Percentiles rank a stretch among this genome's conserved stretches.
These are phyloP conservation scores for Mythimna vitellina DNA, from an alignment of 2,888 invertebrate genomes.

Conservation along the genomic window DNA sequence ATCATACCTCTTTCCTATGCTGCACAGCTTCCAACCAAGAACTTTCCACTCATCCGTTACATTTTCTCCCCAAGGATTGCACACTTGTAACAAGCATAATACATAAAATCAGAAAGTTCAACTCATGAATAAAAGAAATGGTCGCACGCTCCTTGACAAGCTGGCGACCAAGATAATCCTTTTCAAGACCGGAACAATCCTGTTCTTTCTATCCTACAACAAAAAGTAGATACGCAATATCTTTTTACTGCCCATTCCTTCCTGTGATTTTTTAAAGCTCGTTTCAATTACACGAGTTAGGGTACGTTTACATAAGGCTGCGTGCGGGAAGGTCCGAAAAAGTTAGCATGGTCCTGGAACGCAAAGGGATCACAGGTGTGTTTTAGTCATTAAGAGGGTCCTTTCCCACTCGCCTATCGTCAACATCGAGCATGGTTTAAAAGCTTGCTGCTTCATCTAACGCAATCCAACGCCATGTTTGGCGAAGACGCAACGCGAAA, in stretches of 20 bases:
- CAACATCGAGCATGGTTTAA: no score
- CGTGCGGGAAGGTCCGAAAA: no score
- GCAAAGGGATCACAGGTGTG: no score
- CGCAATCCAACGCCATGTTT: no score
- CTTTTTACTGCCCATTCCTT: not conserved
- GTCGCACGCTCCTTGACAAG: slow-evolving; percentile 5
- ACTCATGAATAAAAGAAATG: slow-evolving; percentile 28
- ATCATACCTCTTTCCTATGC: not conserved
- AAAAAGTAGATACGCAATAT: not conserved
- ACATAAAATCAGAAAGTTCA: slow-evolving; percentile 8
- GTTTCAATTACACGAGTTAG: not conserved
- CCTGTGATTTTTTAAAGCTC: slow-evolving; percentile 7
- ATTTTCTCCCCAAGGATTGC: slow-evolving; percentile 13
- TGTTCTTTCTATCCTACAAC: not conserved
- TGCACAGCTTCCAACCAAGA: not conserved
- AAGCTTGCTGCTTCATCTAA: no score
- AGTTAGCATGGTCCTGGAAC: no score
- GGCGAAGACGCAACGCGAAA: no score
- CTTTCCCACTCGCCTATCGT: no score
- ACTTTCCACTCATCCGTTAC: not conserved
- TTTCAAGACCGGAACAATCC: slow-evolving; percentile 4
- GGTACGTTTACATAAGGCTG: not conserved
- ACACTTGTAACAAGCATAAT: slow-evolving; percentile 20
- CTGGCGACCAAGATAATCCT: slow-evolving; percentile 13
- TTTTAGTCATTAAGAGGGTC: no score